Conservation (phyloP, 1,140 invertebrate species). For the Bombus ignitus region DNA sequence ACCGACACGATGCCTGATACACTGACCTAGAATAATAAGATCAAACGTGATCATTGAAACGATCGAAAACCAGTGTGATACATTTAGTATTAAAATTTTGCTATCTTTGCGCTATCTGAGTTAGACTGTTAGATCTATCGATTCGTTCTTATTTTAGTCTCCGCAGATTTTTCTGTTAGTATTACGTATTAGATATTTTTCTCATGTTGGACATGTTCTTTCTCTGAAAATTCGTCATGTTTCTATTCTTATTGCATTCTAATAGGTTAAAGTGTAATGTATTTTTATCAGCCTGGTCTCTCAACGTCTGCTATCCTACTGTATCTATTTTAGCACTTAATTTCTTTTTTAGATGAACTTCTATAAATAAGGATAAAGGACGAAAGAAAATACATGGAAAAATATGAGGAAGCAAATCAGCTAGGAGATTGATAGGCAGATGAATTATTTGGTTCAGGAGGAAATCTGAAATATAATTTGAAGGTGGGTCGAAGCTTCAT, state of each 20-base stretch:
- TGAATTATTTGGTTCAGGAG: neutral
- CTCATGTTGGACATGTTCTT: neutral
- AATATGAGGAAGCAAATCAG: neutral
- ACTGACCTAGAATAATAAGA: neutral
- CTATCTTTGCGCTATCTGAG: neutral
- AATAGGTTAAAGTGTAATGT: neutral
- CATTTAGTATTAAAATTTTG: neutral
- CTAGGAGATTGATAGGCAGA: neutral
- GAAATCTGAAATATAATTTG: neutral
- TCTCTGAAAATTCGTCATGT: neutral
- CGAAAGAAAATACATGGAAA: neutral
- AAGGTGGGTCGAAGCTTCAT: neutral
- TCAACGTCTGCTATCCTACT: neutral
- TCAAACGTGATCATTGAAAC: neutral
- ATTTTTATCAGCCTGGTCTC: neutral
- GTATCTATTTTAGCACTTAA: neutral
- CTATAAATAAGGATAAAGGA: neutral
- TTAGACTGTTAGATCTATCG: neutral
- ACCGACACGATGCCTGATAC: neutral
- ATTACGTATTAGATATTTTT: neutral
- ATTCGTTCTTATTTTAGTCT: neutral
- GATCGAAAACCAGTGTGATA: neutral
- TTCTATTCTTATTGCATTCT: neutral
- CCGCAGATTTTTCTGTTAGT: neutral
- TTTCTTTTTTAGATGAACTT: neutral